Base-by-base conservation (phyloP, 2,797 vertebrate genomes). In the Sebastes wilsoni region DNA sequence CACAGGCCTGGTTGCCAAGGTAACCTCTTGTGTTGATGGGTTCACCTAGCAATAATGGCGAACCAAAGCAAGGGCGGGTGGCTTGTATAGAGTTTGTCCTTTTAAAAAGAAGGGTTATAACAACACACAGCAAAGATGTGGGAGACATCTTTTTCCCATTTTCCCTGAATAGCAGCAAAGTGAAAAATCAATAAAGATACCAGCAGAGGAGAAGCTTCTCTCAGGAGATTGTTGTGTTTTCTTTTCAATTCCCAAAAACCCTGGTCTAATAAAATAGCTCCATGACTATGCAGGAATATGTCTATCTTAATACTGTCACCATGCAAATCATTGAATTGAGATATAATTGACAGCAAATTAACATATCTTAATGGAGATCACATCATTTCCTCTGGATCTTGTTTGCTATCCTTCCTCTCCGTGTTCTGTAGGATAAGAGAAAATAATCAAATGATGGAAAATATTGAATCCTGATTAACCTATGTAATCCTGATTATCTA, bases 1-100 rank as follows among this genome's bases (percentile, higher is more conserved):
- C 77, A 91, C 73, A 76, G 88, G 93, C 88, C 91, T 91, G 92
- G 94, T 94, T 95, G 91, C 91, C 88, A 95, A 55, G 93, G 94
- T 84, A 94, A 95, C 94, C 87, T 73, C 78, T 83, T 75, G 66
- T 95, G 93, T 94, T 95, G 94, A 95, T 90, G 77, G 86, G 73
- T 92, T 93, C 92, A 95, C 88, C 83, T 67, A 52, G 83, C 81
- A 81, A 85, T 91, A 84, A 92, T 75, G 68, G 61, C 60, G 1
- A 38, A 20, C 42, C 32, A 61, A 72, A 81, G 66, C 72, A 75
- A 75, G 59, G 13, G 25, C 11, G 32, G 30, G 27, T 38, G 30
- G 34, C 36, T 78, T 62, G 34, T 67, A 12, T 55, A 2, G 16
- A 49, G 72, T 34, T 68, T 59, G 59, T 77, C 74, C 30, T 73